phyloP scores from a whole-genome alignment of 2,113 vertebrate genomes.

The Buteo buteo region DNA sequence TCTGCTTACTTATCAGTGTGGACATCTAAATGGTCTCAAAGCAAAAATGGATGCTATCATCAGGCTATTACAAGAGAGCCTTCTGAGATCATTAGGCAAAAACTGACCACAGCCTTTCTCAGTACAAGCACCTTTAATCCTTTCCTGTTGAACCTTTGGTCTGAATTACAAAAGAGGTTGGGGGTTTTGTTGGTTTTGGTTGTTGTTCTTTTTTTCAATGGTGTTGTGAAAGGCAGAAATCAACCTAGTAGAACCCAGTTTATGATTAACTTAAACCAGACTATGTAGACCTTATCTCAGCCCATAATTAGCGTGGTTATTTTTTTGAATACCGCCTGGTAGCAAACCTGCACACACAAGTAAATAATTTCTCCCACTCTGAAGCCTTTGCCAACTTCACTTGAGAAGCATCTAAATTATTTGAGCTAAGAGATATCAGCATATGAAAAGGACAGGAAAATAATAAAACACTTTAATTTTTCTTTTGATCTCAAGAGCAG shows the following conservation, averaged over 20 bases:
- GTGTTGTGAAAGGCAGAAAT: background rate
- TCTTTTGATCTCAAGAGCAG: conserved; percentile 14
- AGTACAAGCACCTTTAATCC: background rate
- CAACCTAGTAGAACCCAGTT: background rate
- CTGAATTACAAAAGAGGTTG: background rate
- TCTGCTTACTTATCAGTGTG: background rate
- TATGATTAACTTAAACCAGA: conserved; percentile 42
- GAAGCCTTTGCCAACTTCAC: background rate
- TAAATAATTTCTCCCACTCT: background rate
- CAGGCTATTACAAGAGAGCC: background rate
- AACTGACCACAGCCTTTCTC: background rate
- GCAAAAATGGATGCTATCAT: background rate
- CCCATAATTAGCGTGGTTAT: background rate
- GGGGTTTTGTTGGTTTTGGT: background rate
- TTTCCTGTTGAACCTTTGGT: background rate
- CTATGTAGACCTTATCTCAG: conserved; percentile 34
- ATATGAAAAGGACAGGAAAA: background rate
- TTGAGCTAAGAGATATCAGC: background rate
- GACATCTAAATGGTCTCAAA: background rate
- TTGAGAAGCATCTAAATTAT: background rate
- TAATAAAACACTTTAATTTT: background rate
- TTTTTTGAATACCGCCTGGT: background rate
- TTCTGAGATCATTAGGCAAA: background rate
- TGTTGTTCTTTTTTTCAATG: background rate
- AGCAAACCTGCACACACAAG: background rate